Percentiles rank a stretch among this genome's conserved stretches.
phyloP scores from a whole-genome alignment of 2,797 vertebrate genomes.

The Pipistrellus pygmaeus region DNA sequence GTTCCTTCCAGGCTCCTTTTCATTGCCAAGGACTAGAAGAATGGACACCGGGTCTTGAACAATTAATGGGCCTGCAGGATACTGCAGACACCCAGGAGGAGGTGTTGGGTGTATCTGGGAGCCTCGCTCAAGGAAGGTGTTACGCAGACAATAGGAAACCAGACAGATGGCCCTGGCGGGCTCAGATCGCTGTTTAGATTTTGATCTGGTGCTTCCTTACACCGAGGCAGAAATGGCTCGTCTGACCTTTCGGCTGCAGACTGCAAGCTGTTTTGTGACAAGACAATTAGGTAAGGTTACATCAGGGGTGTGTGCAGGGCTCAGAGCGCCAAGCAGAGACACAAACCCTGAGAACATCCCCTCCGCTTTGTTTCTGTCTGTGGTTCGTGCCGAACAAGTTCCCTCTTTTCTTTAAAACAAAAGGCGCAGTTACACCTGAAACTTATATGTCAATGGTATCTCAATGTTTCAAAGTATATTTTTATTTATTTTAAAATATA shows the following conservation, averaged over 20 bases:
- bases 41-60: slow-evolving; percentile 36
- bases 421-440: neutral
- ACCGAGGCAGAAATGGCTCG: slow-evolving; percentile 65
- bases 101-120: slow-evolving; percentile 44
- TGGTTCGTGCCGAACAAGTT: neutral
- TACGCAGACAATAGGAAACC: slow-evolving; percentile 57
- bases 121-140: slow-evolving; percentile 29
- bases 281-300: slow-evolving; percentile 79
- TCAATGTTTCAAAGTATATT: neutral
- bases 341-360: neutral
- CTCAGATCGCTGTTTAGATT: slow-evolving; percentile 71
- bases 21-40: slow-evolving; percentile 53
- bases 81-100: slow-evolving; percentile 30
- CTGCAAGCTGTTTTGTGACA: slow-evolving; percentile 73
- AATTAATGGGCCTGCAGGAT: slow-evolving; percentile 64
- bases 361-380: neutral
- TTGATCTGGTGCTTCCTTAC: slow-evolving; percentile 78
- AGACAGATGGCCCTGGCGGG: slow-evolving; percentile 52
- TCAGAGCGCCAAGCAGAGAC: neutral
- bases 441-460: neutral
- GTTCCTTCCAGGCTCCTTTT: neutral
- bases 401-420: neutral
- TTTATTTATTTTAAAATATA: neutral
- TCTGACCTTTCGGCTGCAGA: slow-evolving; percentile 71
- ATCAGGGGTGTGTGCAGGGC: slow-evolving; percentile 45